Conservation (phyloP, 2,797 vertebrate genomes). For the Streptopelia turtur region DNA sequence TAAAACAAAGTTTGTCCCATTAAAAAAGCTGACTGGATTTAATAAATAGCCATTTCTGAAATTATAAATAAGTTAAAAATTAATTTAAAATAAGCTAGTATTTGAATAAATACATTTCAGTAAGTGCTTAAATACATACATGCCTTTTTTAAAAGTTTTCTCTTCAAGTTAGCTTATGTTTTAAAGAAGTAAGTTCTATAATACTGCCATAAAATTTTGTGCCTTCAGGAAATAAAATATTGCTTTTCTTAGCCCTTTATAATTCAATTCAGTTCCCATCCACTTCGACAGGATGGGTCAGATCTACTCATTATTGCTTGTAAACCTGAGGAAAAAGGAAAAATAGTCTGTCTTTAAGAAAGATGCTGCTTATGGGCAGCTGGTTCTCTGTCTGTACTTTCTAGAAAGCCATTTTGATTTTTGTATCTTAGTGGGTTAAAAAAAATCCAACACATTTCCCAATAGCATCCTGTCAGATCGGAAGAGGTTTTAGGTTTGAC, state of each 20-base stretch:
- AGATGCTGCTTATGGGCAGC: background rate
- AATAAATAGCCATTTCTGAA: slow-evolving; percentile 59
- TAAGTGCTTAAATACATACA: slow-evolving; percentile 3
- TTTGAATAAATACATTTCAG: slow-evolving; percentile 56
- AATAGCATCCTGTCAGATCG: background rate
- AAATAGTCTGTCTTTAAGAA: background rate
- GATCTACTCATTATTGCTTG: slow-evolving; percentile 68
- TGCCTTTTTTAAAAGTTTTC: background rate
- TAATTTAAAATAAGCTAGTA: slow-evolving; percentile 45
- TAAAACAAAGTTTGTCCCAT: background rate
- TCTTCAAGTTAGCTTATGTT: slow-evolving; percentile 25
- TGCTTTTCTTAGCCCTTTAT: slow-evolving; percentile 75
- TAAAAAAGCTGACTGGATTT: slow-evolving; percentile 22
- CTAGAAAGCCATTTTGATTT: background rate
- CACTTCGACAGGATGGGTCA: background rate
- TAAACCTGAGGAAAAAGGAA: slow-evolving; percentile 66
- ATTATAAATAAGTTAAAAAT: slow-evolving; percentile 68
- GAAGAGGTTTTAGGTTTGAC: slow-evolving; percentile 10
- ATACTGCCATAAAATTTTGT: slow-evolving; percentile 50
- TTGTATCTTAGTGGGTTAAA: background rate
- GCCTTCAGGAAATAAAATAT: slow-evolving; percentile 70
- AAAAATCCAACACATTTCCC: background rate
- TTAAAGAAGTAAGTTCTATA: slow-evolving; percentile 15
- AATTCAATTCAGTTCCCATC: slow-evolving; percentile 17
- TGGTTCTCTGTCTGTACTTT: background rate